Base-by-base conservation (phyloP, 2,888 invertebrate genomes). In the Drosophila mimetica region DNA sequence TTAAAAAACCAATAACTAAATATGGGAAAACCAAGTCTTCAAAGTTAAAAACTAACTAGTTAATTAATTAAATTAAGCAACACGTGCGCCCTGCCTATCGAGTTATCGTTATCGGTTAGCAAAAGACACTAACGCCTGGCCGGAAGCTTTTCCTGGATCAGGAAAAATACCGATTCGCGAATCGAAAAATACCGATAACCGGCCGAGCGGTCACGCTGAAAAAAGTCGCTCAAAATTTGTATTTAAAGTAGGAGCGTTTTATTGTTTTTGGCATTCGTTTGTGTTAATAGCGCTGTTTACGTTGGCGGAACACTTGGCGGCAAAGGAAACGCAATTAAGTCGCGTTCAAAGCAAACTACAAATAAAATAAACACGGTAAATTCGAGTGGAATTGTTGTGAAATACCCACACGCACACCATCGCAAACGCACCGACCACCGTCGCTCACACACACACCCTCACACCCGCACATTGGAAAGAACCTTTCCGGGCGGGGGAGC, bases 231-330 rank as follows among this genome's bases (percentile, higher is more conserved):
- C 11, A 11, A 30, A 46, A 46, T 46, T 46, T 46, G 46, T 46
- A 46, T 46, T 69, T 52, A 75, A 69, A 71, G 75, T 74, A 30
- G 75, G 72, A 77, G 63, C 74, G 77, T 84, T 87, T 89, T 76
- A 80, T 80, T 87, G 86, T 75, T 88, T 86, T 80, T 75, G 71
- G 75, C 79, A 76, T 78, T 74, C 71, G 67, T 73, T 77, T 76
- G 77, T 78, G 75, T 77, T 77, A 71, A 76, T 70, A 79, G 61
- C 77, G 55, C 55, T 69, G 59, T 70, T 61, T 53, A 37, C 66
- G 72, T 69, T 75, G 52, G 51, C 55, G 63, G 63, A 74, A 44
- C 25, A 32, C 22, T 59, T 25, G 28, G 39, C 61, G 22, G 47
- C 41, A 51, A 9, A 55, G 8, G 25, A 50, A 67, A 25, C 64